phyloP scores from a whole-genome alignment of 1,140 invertebrate genomes.

The Tetranychus cinnabarinus region DNA sequence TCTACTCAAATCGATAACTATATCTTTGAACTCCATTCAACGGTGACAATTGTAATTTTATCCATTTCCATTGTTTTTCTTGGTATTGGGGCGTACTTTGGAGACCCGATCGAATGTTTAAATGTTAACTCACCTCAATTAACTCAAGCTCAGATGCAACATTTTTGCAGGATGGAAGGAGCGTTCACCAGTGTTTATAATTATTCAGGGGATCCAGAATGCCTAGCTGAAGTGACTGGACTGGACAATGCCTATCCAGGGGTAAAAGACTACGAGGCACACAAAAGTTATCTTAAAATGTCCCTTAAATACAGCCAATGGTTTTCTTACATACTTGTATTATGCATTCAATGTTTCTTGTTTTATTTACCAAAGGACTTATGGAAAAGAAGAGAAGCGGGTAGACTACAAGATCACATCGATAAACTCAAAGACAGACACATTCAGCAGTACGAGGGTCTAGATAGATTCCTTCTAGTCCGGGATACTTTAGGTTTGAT shows the following conservation, averaged over 20 bases:
- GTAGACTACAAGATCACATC: constrained; percentile 24
- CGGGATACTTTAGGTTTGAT: background rate
- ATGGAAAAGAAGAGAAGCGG: constrained; percentile 40
- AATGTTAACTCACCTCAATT: background rate
- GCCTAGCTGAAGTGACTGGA: background rate
- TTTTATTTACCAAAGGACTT: constrained; percentile 85
- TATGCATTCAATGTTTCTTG: constrained; percentile 32
- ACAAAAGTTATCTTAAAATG: constrained; percentile 30
- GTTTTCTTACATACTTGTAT: constrained; percentile 2
- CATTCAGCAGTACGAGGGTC: background rate
- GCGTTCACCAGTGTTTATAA: background rate
- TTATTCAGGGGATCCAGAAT: no score
- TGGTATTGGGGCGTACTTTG: constrained; percentile 28
- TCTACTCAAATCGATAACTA: background rate
- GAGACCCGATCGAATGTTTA: constrained; percentile 21
- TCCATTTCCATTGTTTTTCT: constrained; percentile 27
- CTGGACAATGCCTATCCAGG: background rate
- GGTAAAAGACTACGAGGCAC: background rate
- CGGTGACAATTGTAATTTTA: constrained; percentile 26
- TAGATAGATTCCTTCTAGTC: background rate
- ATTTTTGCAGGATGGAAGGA: constrained; percentile 2
- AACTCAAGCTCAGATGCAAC: background rate
- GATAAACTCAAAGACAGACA: constrained; percentile 22
- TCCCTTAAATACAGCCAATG: constrained; percentile 20
- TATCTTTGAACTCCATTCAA: constrained; percentile 25